Conservation (phyloP, 2,113 vertebrate species). For the human region DNA sequence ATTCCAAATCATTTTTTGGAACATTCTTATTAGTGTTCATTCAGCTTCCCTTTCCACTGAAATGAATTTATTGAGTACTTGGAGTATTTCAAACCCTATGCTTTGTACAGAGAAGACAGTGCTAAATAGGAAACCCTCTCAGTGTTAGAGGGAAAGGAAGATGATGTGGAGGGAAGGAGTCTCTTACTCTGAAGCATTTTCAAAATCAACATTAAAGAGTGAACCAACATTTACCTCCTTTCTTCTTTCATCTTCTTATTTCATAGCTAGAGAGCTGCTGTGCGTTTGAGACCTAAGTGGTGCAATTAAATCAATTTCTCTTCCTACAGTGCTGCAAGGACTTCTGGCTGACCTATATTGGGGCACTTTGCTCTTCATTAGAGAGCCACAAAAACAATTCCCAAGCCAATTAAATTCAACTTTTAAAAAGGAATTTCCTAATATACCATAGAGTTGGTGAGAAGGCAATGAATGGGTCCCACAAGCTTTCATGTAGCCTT, state of each 20-base stretch:
- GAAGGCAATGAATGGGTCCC: background rate
- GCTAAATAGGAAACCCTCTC: background rate
- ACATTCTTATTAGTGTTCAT: background rate
- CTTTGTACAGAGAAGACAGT: background rate
- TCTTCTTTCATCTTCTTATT: background rate
- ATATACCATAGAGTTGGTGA: background rate
- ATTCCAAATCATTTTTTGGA: background rate
- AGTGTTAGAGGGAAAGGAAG: background rate
- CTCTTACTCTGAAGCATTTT: slow-evolving; percentile 29
- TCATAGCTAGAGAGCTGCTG: background rate
- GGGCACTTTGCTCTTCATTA: slow-evolving; percentile 1
- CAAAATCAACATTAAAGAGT: background rate
- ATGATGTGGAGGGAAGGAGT: background rate
- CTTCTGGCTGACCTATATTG: background rate
- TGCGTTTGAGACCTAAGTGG: background rate
- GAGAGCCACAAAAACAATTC: background rate
- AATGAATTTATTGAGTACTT: background rate
- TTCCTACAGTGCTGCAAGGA: background rate
- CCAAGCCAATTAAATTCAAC: background rate
- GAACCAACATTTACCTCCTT: background rate
- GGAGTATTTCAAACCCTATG: background rate
- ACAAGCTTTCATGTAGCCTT: background rate
- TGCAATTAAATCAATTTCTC: background rate
- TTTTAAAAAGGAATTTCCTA: slow-evolving; percentile 28
- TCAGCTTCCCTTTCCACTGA: slow-evolving; percentile 8